Evolutionary conservation across 2,113 vertebrate genomes (phyloP), one percentile per base, ranked within the genome.

Genomic region (Rattus rattus): DNA sequence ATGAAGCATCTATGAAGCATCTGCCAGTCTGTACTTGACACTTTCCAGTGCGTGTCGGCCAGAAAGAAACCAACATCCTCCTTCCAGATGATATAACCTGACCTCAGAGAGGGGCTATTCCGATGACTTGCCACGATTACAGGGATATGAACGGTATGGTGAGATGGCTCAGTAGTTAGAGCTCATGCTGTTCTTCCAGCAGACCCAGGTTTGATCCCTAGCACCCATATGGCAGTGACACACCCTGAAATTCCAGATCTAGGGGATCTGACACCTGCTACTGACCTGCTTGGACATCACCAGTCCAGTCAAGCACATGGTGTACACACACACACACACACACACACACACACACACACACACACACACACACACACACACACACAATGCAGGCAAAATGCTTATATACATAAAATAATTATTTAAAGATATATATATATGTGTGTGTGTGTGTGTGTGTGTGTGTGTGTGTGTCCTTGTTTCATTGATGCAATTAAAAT

Each of bases 401-500:
- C 33, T 12, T 52, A 59, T 56, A 12, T 5, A n/a, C 14, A 70
- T 80, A 77, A 56, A 56, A 80, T 54, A 30, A 79, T 33, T 30
- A 43, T 33, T 79, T 49, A 81, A 81, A 63, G 28, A 16, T 67
- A 59, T 5, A 54, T 28, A 65, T 63, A 24, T 63, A 24, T 63
- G 19, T 28, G 7, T 24, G 52, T 63, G 17, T 63, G 1, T 61
- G 49, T 6, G 47, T 22, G 24, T 24, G 7, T 63, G 7, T 63
- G 28, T 92, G 88, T 10, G 43, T 43, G 43, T 43, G 43, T 43
- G 43, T 43, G 43, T 4, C 26, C 43, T 49, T 28, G 30, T 76
- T 94, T 93, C 59, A 76, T 86, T 30, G 65, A 54, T 17, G 76
- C 61, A 26, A 87, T 49, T 88, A 83, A 93, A 59, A 79, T 54